Evolutionary conservation across 1,140 invertebrate genomes (phyloP), one percentile per base, ranked within the genome.

Genomic region (Brevipalpus yothersi): DNA sequence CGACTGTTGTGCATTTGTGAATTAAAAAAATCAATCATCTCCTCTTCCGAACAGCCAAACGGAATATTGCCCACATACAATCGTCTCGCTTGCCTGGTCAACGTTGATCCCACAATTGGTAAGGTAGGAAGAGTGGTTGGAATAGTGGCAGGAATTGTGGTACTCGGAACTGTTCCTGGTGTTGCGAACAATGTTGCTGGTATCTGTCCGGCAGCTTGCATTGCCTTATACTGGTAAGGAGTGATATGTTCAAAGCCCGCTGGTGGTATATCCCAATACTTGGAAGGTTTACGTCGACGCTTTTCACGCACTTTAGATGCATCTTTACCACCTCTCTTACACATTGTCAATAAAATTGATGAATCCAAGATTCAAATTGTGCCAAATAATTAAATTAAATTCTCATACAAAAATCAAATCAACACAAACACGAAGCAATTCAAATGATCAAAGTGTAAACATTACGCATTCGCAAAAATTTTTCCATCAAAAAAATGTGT

Each of bases 1-100:
- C 91, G 92, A 67, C 90, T 91, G 31, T 95, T 77, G 75, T 96
- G 91, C 95, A 99, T 98, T 74, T 98, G 94, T 71, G 96, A 87
- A 75, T 99, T 98, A 77, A 99, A 99, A 72, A 97, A 98, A 68
- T 97, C 93, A 86, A 98, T 95, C 82, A 98, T 98, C 71, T 94
- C 90, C 70, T 95, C 89, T 72, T 98, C 94, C 56, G 92, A 95
- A n/a, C 95, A 93, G 62, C 94, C 94, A 73, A 99, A 98, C 58
- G 94, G 94, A 78, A 98, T 98, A 75, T 98, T 98, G 60, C 94
- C 95, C 47, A 99, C 92, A 72, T 99, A 99, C 19, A 99, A 75
- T 65, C 86, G 76, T 65, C 90, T 75, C 1, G 93, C 93, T 75
- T 99, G 95, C 62, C 94, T 77, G 12, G 94, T 97, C 59, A 99